phyloP scores from a whole-genome alignment of 2,888 invertebrate genomes.

The Agrochola litura region DNA sequence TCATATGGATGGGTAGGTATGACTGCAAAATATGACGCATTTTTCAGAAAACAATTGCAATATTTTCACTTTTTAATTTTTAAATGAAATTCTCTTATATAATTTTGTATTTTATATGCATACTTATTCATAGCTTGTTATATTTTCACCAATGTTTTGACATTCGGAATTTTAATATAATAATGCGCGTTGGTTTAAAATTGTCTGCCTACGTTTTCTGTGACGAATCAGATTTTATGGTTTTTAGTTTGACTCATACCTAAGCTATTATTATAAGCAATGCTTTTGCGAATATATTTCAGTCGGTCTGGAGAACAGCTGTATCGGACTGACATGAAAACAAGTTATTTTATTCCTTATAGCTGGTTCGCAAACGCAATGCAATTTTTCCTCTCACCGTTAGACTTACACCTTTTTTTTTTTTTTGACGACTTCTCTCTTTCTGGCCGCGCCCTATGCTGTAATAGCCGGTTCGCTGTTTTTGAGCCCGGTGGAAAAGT shows the following conservation, averaged over 20 bases:
- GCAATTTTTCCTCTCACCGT: not conserved
- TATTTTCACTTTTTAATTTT: slow-evolving; percentile 29
- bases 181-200: slow-evolving; percentile 34
- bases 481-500: not conserved
- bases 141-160: slow-evolving; percentile 55
- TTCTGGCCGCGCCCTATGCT: not conserved
- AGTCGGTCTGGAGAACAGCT: slow-evolving; percentile 24
- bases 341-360: not conserved
- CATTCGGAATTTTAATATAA: slow-evolving; percentile 49
- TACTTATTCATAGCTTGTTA: slow-evolving; percentile 33
- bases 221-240: slow-evolving; percentile 32
- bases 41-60: slow-evolving; percentile 28
- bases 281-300: slow-evolving; percentile 33
- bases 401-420: fast-evolving
- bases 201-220: slow-evolving; percentile 43
- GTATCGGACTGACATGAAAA: not conserved
- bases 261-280: slow-evolving; percentile 30
- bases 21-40: slow-evolving; percentile 5
- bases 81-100: slow-evolving; percentile 25
- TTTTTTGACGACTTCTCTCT: not conserved
- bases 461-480: not conserved
- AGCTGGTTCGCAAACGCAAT: not conserved
- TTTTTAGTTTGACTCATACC: slow-evolving; percentile 54
- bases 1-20: too few species aligned
- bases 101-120: slow-evolving; percentile 25